Base-by-base conservation (phyloP, 2,113 vertebrate species). In the Copsychus sechellarum region DNA sequence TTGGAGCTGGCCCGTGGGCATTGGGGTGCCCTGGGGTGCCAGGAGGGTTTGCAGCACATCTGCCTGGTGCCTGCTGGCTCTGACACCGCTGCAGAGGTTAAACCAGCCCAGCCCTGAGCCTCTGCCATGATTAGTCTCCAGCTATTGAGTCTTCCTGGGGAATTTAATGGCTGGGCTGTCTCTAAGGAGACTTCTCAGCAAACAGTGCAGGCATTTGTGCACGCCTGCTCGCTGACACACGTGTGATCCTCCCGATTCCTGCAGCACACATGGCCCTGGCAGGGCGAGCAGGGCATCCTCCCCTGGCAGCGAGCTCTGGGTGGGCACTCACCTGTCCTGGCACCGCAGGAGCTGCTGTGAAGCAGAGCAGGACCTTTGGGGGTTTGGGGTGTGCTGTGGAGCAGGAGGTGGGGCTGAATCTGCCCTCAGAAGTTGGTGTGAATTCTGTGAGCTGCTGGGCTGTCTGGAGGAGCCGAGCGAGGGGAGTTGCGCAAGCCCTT, bases 121-220 rank as follows among this genome's bases (percentile, higher is more conserved):
- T 70, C 54, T 67, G 77, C 90, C 38, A 1, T 4, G 57, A 4
- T 91, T 43, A 3, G 57, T 67, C 61, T 77, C 48, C 2, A 5
- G 24, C 53, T 53, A 28, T 4, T 5, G 69, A 89, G 69, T 8
- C 69, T 81, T 83, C 47, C 57, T 42, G 84, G 47, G 81, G 70
- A 69, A 53, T 84, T 36, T 6, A 45, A 8, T 62, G 93, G 66
- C 74, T 51, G 74, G 66, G 66, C 62, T 81, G 92, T 92, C 92
- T 91, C 90, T 85, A 72, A 94, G 85, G 90, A 77, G 88, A 57
- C 87, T 79, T 12, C 58, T 76, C 54, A 19, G 93, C 81, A 36
- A 81, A 24, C 62, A n/a, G 70, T 3, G 6, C 36, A 14, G 48
- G 81, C 45, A 2, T 78, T 87, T 53, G 42, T 69, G n/a, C 34